phyloP scores from a whole-genome alignment of 2,113 vertebrate genomes.

The Neofelis nebulosa region DNA sequence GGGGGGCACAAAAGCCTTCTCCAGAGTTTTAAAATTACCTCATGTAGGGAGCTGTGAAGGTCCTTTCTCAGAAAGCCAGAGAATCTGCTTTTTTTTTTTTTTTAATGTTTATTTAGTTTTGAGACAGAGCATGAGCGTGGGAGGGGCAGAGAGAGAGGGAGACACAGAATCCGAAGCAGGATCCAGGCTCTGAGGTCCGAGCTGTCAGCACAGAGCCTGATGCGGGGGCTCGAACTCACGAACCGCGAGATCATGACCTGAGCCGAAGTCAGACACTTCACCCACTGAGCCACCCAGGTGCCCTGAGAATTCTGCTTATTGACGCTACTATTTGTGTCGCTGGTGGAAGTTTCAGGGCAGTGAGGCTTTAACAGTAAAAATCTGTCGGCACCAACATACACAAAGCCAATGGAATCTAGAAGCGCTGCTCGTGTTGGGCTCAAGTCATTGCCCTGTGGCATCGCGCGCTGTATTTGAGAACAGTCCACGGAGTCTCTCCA shows the following conservation, averaged over 20 bases:
- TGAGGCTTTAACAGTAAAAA: not conserved
- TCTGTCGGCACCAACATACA: not conserved
- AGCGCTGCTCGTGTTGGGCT: fast-evolving
- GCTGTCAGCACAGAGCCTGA: no score
- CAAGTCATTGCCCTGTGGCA: not conserved
- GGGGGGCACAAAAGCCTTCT: not conserved
- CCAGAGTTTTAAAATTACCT: not conserved
- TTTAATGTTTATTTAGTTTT: no score
- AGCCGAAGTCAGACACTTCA: no score
- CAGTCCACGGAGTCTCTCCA: no score
- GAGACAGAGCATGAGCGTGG: no score
- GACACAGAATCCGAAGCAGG: no score
- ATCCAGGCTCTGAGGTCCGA: no score
- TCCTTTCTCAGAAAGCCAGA: not conserved
- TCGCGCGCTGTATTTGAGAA: not conserved
- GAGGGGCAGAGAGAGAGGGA: no score
- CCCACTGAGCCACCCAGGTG: no score
- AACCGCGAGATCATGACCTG: no score
- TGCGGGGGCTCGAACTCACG: no score
- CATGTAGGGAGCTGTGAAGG: not conserved
- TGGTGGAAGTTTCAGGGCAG: not conserved
- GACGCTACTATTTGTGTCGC: not conserved
- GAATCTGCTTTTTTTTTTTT: not conserved
- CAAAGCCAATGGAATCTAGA: not conserved
- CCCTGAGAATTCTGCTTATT: not conserved